Percentiles rank a stretch among this genome's conserved stretches.
These are phyloP conservation scores for Peromyscus melanophrys DNA, from an alignment of 2,797 vertebrate genomes.

Conservation along the genomic window DNA sequence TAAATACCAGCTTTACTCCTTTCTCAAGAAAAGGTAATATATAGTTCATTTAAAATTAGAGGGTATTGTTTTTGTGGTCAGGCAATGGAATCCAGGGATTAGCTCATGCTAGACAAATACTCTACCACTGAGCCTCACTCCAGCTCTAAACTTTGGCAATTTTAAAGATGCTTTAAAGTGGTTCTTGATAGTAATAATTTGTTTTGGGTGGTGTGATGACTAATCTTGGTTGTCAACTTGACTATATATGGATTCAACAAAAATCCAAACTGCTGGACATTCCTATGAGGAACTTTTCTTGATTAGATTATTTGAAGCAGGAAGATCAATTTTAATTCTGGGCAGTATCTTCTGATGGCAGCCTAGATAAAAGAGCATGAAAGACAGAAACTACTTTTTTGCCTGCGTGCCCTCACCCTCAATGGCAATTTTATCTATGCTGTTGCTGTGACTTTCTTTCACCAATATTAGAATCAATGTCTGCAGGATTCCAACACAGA, in stretches of 20 bases:
- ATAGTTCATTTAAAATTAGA: background rate
- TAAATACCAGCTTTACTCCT: background rate
- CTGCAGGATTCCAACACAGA: background rate
- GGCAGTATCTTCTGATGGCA: background rate
- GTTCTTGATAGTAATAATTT: background rate
- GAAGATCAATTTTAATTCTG: background rate
- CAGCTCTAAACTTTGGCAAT: background rate
- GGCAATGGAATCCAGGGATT: background rate
- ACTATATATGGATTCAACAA: background rate
- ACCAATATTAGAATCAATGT: background rate
- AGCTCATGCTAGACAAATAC: background rate
- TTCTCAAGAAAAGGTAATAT: background rate
- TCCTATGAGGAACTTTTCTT: background rate
- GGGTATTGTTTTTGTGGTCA: background rate
- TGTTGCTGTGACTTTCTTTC: background rate
- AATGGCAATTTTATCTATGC: background rate
- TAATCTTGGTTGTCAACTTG: background rate
- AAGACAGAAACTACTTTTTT: background rate
- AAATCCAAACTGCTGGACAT: background rate
- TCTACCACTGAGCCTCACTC: background rate
- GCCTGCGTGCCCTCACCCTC: background rate
- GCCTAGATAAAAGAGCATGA: background rate
- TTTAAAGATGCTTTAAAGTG: constrained; percentile 30
- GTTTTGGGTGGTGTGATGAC: background rate
- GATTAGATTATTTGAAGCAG: background rate